Conservation (phyloP, 1,140 invertebrate species). For the Trachymyrmex cornetzi region DNA sequence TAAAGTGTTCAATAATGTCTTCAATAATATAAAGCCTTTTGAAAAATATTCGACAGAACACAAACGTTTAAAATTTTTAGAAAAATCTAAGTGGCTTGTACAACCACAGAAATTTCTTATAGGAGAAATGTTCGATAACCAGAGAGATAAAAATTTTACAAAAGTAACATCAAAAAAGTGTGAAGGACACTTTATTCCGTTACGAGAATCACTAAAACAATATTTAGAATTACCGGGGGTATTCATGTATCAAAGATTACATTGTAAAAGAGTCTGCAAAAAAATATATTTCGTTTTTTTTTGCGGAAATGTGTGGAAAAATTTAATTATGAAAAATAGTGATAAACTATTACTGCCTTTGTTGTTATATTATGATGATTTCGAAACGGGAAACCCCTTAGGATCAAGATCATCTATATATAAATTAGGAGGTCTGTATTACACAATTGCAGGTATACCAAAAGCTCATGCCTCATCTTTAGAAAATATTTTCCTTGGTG, state of each 20-base stretch:
- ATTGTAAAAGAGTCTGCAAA: not conserved
- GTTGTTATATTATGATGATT: not conserved
- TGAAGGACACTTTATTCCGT: not conserved
- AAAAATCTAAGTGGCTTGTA: not conserved
- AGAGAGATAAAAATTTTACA: not conserved
- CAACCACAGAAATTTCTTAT: not conserved
- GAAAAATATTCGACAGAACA: not conserved
- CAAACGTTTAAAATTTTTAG: not conserved
- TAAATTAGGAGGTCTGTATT: not conserved
- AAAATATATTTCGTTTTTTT: constrained; percentile 8
- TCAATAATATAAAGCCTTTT: not conserved
- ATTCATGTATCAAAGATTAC: not conserved
- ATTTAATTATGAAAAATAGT: not conserved
- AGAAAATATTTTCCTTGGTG: constrained; percentile 3
- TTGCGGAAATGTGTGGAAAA: not conserved
- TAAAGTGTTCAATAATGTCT: not conserved
- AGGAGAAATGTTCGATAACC: not conserved
- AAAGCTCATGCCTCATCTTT: constrained; percentile 2
- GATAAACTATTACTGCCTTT: not conserved
- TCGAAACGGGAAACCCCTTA: not conserved
- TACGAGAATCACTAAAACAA: not conserved
- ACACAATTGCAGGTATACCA: constrained; percentile 7
- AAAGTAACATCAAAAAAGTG: not conserved
- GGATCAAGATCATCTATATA: not conserved
- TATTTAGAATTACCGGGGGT: not conserved